Conservation (phyloP, 2,888 invertebrate genomes). For the Netelia fuscicornis region DNA sequence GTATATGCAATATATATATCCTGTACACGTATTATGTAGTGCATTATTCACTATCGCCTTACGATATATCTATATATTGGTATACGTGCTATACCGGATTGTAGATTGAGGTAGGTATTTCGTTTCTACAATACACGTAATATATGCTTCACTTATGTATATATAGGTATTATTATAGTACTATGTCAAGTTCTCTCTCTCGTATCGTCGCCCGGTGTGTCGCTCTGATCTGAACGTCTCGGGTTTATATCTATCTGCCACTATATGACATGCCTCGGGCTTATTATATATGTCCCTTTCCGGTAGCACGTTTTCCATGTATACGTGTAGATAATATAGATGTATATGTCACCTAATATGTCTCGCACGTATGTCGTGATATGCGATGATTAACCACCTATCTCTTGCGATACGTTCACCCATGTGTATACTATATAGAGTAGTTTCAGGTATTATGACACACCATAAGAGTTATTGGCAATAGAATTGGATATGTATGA, state of each 20-base stretch:
- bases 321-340: conserved; percentile 57
- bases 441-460: not conserved
- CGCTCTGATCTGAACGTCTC: conserved; percentile 76
- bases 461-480: too few relatives aligned
- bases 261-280: conserved; percentile 76
- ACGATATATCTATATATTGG: conserved; percentile 7
- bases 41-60: conserved; percentile 52
- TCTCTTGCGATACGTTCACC: conserved; percentile 56
- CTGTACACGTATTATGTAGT: conserved; percentile 57
- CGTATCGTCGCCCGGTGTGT: conserved; percentile 72
- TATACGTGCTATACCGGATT: conserved; percentile 58
- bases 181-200: conserved; percentile 46
- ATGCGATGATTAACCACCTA: conserved; percentile 77
- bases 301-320: conserved; percentile 30
- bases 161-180: conserved; percentile 27
- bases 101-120: conserved; percentile 77
- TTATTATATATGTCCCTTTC: conserved; percentile 77
- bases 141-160: conserved; percentile 37
- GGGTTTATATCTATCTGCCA: conserved; percentile 36
- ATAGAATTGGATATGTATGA: too few relatives aligned
- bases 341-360: conserved; percentile 76
- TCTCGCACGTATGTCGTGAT: conserved; percentile 78
- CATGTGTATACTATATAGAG: conserved; percentile 24
- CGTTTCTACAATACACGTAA: conserved; percentile 80
- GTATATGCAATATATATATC: conserved; percentile 10